These are phyloP conservation scores for Phyllostomus discolor DNA, from an alignment of 2,113 vertebrate species.

Conservation along the genomic window DNA sequence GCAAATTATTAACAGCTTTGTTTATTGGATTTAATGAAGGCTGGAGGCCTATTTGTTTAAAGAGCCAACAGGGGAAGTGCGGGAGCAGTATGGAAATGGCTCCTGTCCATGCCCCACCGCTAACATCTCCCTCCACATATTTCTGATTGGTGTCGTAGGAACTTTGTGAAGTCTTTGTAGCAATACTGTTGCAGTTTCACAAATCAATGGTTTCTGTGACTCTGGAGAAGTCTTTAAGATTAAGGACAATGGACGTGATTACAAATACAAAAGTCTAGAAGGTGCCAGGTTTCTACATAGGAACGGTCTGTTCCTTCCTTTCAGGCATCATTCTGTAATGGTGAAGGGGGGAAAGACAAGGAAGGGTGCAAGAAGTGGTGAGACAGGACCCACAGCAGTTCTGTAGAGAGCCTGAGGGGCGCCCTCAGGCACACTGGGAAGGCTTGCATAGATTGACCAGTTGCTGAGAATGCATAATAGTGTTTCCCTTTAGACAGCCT, in stretches of 20 bases:
- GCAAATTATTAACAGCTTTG: constrained; percentile 16
- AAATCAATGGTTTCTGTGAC: constrained; percentile 17
- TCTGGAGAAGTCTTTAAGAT: constrained; percentile 35
- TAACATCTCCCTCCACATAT: not conserved
- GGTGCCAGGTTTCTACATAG: constrained; percentile 70
- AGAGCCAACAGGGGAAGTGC: not conserved
- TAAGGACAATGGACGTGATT: constrained; percentile 55
- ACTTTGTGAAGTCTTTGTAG: constrained; percentile 53
- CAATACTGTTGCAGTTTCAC: constrained; percentile 23
- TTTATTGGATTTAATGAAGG: constrained; percentile 26
- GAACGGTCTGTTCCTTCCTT: constrained; percentile 59
- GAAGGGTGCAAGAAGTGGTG: constrained; percentile 36
- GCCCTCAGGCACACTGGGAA: constrained; percentile 66
- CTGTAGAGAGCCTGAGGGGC: constrained; percentile 69
- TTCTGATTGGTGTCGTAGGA: constrained; percentile 15
- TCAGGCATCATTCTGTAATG: not conserved
- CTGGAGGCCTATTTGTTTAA: constrained; percentile 15
- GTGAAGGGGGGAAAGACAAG: not conserved
- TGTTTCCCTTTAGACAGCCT: constrained; percentile 63
- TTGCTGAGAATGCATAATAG: constrained; percentile 75
- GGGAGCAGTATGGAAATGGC: not conserved
- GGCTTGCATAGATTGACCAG: constrained; percentile 84
- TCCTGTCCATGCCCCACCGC: not conserved
- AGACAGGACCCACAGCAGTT: constrained; percentile 62
- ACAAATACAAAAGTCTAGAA: constrained; percentile 55